Base-by-base conservation (phyloP, 2,113 vertebrate species). In the Centropus bengalensis region DNA sequence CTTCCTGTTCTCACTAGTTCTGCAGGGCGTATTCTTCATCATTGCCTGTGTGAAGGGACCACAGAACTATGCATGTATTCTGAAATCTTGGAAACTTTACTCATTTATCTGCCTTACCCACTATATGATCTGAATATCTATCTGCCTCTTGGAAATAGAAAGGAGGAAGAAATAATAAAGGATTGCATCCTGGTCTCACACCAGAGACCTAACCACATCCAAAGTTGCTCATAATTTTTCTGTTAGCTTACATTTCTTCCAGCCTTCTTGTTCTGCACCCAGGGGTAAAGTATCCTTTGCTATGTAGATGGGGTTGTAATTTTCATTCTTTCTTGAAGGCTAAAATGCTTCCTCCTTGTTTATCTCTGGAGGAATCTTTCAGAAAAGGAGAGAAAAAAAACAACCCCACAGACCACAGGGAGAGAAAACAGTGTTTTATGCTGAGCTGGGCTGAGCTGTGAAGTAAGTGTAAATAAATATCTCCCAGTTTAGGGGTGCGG, bases 261-360 rank as follows among this genome's bases (percentile, higher is more conserved):
- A 96, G 77, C 40, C 42, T 64, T 75, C 91, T 94, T 93, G 59
- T 49, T 94, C 67, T 70, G 76, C 73, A 95, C 93, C 59, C 82
- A 83, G 87, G 90, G 70, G 94, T 84, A 75, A 96, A 96, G 91
- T 95, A 73, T 51, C 70, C 92, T 97, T 96, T 96, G 86, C 94
- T 94, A 92, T 96, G 96, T 94, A 96, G 95, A 93, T 96, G 68
- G 94, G 84, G 80, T 68, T 93, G 91, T 93, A 97, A 97, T 96
- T 97, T 96, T 96, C 93, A 96, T 96, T 96, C 82, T 97, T 96
- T 97, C 95, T 95, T 94, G 92, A 70, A 97, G 82, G 85, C 79
- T 91, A 92, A 93, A 93, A 84, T 94, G 86, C 77, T 96, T 94
- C 84, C 74, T 94, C 74, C 88, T 95, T 73, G 87, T 64, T 75